Evolutionary conservation across 2,888 invertebrate species (phyloP).

Genomic region (Sinotaia quadrata): DNA sequence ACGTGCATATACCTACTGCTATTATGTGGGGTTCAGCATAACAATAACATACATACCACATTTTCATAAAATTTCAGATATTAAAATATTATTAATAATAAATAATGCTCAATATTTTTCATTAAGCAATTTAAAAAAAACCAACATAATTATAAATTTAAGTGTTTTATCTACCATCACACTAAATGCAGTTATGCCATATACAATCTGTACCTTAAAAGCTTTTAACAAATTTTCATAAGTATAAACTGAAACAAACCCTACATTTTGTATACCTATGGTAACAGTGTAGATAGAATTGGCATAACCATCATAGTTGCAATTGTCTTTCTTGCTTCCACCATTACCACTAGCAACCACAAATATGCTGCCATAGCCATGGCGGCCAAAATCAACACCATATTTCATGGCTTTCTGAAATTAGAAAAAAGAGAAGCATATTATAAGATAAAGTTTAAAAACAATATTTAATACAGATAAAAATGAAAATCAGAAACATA

Average conservation of each 20-base stretch:
- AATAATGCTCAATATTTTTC: no score
- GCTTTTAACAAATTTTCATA: not conserved
- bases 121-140: no score
- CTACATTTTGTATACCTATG: constrained; percentile 67
- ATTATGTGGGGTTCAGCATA: no score
- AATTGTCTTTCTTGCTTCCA: constrained; percentile 71
- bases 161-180: no score
- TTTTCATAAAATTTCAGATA: no score
- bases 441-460: not conserved
- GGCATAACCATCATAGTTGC: constrained; percentile 74
- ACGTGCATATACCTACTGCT: no score
- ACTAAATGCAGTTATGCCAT: no score
- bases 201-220: not conserved
- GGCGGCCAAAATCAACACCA: constrained; percentile 70
- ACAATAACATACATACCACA: no score
- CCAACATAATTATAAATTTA: no score
- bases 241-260: no score
- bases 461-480: not conserved
- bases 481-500: not conserved
- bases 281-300: constrained; percentile 73
- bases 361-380: constrained; percentile 72
- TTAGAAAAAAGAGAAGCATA: not conserved
- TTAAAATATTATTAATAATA: no score
- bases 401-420: constrained; percentile 66
- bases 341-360: constrained; percentile 74